Evolutionary conservation across 2,797 vertebrate species (phyloP).

Genomic region (Xerus rutilus): DNA sequence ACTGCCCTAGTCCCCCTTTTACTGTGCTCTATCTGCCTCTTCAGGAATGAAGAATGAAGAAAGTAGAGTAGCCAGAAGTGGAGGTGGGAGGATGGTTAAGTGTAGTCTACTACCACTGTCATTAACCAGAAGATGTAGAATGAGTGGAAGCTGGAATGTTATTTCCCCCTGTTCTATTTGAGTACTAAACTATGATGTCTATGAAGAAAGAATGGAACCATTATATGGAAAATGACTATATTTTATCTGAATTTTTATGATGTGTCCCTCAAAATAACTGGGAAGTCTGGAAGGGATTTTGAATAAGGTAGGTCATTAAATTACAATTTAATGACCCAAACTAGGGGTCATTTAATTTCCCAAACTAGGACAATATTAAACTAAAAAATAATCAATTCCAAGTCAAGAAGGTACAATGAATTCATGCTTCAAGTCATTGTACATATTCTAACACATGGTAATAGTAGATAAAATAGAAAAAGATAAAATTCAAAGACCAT

Average conservation of each 20-base stretch:
- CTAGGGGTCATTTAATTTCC: no score
- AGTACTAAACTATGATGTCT: not conserved
- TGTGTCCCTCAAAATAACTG: conserved; percentile 15
- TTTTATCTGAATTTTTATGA: conserved; percentile 56
- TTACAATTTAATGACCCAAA: no score
- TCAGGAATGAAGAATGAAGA: not conserved
- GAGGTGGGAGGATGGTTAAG: not conserved
- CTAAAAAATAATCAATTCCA: conserved; percentile 50
- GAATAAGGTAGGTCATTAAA: conserved; percentile 37
- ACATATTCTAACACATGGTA: not conserved
- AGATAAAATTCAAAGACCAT: conserved; percentile 14
- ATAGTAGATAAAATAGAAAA: not conserved
- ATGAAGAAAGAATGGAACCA: not conserved
- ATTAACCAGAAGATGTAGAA: not conserved
- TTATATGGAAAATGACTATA: conserved; percentile 2
- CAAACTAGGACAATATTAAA: conserved; percentile 38
- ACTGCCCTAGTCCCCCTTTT: not conserved
- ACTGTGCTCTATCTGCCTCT: not conserved
- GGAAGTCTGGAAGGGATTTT: not conserved
- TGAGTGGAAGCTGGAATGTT: not conserved
- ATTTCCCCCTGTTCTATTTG: not conserved
- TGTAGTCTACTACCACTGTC: not conserved
- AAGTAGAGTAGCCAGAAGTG: not conserved
- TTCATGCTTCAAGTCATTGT: conserved; percentile 2
- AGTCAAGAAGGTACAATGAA: conserved; percentile 45